phyloP scores from a whole-genome alignment of 2,797 vertebrate genomes.

The Crax fasciolata region DNA sequence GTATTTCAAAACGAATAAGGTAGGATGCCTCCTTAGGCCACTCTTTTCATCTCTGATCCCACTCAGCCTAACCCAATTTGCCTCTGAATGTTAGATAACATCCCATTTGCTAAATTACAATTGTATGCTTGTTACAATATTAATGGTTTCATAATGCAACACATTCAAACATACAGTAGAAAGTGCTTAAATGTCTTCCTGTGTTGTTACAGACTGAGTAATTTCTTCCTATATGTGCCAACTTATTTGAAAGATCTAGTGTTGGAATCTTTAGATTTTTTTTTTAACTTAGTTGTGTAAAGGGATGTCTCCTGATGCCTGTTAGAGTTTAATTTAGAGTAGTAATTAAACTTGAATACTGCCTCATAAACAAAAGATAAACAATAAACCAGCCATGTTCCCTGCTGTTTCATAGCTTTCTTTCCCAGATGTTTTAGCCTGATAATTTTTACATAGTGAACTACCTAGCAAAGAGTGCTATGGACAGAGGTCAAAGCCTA shows the following conservation, averaged over 20 bases:
- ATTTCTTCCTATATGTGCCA: constrained; percentile 79
- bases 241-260: constrained; percentile 80
- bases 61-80: constrained; percentile 16
- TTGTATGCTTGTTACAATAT: constrained; percentile 72
- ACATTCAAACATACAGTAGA: constrained; percentile 47
- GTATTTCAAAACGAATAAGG: constrained; percentile 38
- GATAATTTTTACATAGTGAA: constrained; percentile 93
- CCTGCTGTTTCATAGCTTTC: constrained; percentile 98
- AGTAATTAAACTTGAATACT: constrained; percentile 99
- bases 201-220: constrained; percentile 76
- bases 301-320: constrained; percentile 94
- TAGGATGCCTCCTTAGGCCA: constrained; percentile 18
- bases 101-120: constrained; percentile 71
- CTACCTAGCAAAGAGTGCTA: constrained; percentile 85
- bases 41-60: constrained; percentile 27
- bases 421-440: constrained; percentile 96
- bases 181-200: constrained; percentile 74
- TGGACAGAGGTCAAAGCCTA: constrained; percentile 82
- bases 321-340: constrained; percentile 99
- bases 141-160: constrained; percentile 75
- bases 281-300: constrained; percentile 84
- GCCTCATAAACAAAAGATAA: constrained; percentile 99
- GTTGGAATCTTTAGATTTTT: constrained; percentile 79
- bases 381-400: constrained; percentile 95
- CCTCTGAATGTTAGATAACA: constrained; percentile 64